Base-by-base conservation (phyloP, 2,888 invertebrate genomes). In the Malachius bipustulatus region DNA sequence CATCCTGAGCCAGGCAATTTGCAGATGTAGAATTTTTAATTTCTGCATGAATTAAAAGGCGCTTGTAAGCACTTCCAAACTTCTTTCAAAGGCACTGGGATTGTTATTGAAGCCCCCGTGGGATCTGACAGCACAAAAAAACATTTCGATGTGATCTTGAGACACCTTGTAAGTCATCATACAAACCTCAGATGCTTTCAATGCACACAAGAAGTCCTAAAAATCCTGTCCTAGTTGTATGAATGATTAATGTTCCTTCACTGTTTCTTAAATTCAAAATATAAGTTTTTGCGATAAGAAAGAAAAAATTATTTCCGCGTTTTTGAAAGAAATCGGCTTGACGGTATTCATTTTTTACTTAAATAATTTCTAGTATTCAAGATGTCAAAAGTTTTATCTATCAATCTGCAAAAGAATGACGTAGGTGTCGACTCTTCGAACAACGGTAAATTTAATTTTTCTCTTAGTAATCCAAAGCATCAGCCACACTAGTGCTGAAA, bases 331-430 rank as follows among this genome's bases (percentile, higher is more conserved):
- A 4, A 35, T 13, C 3, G 35, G 35, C 9, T n/a, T 30, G 29
- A 6, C n/a, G 14, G 10, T 35, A 11, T 2, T 14, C 6, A 4
- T n/a, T 19, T 19, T n/a, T 19, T 19, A 19, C 24, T 19, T 19
- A 19, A n/a, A n/a, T 42, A 26, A 35, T 41, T 40, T 35, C 41
- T 45, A 10, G 42, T 41, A 38, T 50, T 48, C 4, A 48, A 38
- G 14, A 50, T 37, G 39, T 51, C 48, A 37, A 51, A 51, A 2
- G 44, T 12, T 33, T 40, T 33, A 39, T 51, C 48, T 10, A 48
- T 28, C n/a, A 39, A 36, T 31, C 32, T 32, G 6, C 47, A 36
- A 35, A 51, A 49, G 24, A 38, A 16, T 13, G 41, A 31, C 10
- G 49, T 49, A 4, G 42, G 35, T 16, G 19, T 31, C 30, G 43